Conservation (phyloP, 2,113 vertebrate genomes). For the Galeopterus variegatus region DNA sequence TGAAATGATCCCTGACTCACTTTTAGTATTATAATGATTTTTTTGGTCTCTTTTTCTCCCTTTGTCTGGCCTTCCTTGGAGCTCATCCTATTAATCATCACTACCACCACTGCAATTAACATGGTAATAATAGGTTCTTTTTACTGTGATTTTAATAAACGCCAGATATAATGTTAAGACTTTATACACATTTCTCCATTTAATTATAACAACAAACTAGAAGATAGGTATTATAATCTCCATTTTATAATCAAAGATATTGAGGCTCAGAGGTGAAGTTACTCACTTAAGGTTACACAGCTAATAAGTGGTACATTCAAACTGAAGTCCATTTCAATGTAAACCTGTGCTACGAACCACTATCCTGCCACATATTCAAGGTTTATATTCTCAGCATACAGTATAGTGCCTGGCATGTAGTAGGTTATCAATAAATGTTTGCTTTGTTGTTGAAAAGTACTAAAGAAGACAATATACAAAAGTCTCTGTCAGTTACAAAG, state of each 20-base stretch:
- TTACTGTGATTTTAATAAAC: slow-evolving; percentile 44
- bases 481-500: background rate
- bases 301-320: background rate
- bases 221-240: background rate
- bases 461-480: slow-evolving; percentile 10
- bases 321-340: background rate
- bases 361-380: background rate
- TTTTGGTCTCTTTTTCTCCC: background rate
- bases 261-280: background rate
- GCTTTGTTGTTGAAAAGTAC: background rate
- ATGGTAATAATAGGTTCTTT: background rate
- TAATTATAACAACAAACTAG: background rate
- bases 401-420: background rate
- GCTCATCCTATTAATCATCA: background rate
- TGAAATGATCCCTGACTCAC: background rate
- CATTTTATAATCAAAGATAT: slow-evolving; percentile 27
- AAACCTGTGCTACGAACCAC: background rate
- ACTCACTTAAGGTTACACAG: background rate
- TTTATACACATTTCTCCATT: background rate
- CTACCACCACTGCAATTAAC: background rate
- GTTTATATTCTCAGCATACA: background rate
- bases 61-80: background rate
- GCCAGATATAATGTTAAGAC: background rate
- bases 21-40: background rate
- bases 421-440: background rate